These are phyloP conservation scores for Carassius gibelio DNA, from an alignment of 2,113 vertebrate species.

Conservation along the genomic window DNA sequence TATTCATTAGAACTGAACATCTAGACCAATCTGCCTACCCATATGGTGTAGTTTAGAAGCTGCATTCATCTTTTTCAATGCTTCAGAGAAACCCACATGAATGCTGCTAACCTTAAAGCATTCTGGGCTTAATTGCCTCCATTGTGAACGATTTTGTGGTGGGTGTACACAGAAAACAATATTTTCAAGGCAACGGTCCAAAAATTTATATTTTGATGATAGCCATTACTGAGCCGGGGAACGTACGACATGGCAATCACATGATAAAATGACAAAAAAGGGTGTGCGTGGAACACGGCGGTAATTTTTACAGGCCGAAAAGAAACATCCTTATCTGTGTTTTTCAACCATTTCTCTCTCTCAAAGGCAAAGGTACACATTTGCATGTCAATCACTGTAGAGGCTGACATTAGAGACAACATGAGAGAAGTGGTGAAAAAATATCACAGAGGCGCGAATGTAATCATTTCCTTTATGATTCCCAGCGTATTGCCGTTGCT, in stretches of 20 bases:
- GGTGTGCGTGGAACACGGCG: neutral
- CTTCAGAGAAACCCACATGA: conserved; percentile 72
- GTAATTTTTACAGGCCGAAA: conserved; percentile 16
- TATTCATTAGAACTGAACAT: conserved; percentile 39
- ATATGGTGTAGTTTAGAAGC: conserved; percentile 67
- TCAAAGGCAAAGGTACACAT: conserved; percentile 49
- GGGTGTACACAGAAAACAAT: neutral
- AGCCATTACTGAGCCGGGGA: neutral
- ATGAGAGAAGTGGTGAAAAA: conserved; percentile 41
- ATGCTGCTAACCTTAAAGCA: conserved; percentile 38
- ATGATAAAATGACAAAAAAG: conserved; percentile 30
- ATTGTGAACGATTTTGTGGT: conserved; percentile 1
- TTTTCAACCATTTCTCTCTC: conserved; percentile 51
- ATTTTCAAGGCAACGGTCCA: conserved; percentile 13
- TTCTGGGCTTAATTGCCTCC: conserved; percentile 7
- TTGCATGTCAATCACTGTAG: conserved; percentile 55
- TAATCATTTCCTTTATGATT: conserved; percentile 55
- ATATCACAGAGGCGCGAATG: conserved; percentile 45
- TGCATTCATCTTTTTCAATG: conserved; percentile 85
- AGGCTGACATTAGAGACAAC: conserved; percentile 51
- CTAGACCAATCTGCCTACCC: conserved; percentile 30
- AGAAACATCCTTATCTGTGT: conserved; percentile 49
- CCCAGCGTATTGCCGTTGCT: conserved; percentile 36
- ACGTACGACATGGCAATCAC: neutral
- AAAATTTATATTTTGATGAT: conserved; percentile 34